phyloP scores from a whole-genome alignment of 1,140 invertebrate genomes.

The Eufriesea mexicana region DNA sequence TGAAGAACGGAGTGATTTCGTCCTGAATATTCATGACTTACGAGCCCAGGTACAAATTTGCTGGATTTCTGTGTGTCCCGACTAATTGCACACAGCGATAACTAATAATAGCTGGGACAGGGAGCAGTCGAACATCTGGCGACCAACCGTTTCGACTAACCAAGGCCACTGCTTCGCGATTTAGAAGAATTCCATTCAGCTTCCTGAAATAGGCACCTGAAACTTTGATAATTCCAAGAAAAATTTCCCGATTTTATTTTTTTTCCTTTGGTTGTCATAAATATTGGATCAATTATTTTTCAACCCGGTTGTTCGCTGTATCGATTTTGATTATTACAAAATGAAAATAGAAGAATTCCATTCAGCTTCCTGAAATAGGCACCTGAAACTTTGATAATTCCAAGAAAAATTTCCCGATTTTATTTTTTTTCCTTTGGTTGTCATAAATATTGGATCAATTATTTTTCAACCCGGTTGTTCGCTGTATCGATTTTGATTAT shows the following conservation, averaged over 20 bases:
- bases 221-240: neutral
- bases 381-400: too few species aligned
- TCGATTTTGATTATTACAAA: too few species aligned
- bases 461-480: too few species aligned
- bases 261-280: too few species aligned
- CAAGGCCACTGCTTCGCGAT: constrained; percentile 3
- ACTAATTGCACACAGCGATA: constrained; percentile 25
- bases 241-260: neutral
- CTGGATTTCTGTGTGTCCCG: constrained; percentile 11
- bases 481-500: too few species aligned
- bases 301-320: too few species aligned
- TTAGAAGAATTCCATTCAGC: constrained; percentile 15
- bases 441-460: too few species aligned
- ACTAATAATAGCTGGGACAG: constrained; percentile 37
- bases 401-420: neutral
- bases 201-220: neutral
- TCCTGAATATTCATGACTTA: constrained; percentile 37
- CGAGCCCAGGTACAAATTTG: constrained; percentile 16
- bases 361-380: neutral
- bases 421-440: too few species aligned
- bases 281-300: too few species aligned
- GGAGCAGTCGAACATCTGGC: constrained; percentile 22
- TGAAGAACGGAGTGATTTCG: constrained; percentile 31
- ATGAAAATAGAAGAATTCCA: constrained; percentile 26
- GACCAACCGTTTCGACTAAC: constrained; percentile 24